Conservation (phyloP, 2,888 invertebrate genomes). For the Byasa hedistus region DNA sequence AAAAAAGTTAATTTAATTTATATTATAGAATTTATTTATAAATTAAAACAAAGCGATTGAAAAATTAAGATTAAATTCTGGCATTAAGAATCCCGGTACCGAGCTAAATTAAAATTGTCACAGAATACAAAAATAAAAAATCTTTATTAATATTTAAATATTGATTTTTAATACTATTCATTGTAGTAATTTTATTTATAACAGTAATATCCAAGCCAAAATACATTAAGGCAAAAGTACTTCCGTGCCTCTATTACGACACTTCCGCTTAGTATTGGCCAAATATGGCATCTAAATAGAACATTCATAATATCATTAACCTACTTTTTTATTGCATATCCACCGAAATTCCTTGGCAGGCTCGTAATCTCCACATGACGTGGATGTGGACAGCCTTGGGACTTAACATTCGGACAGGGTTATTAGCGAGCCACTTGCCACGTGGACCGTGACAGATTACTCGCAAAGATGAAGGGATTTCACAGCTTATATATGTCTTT, state of each 20-base stretch:
- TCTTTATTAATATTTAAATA: too few species aligned
- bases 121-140: too few species aligned
- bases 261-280: slow-evolving; percentile 12
- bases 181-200: neutral
- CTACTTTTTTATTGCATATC: slow-evolving; percentile 27
- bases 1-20: too few species aligned
- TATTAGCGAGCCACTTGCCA: slow-evolving; percentile 20
- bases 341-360: slow-evolving; percentile 26
- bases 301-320: slow-evolving; percentile 29
- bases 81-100: too few species aligned
- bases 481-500: slow-evolving; percentile 6
- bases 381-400: slow-evolving; percentile 21
- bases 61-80: too few species aligned
- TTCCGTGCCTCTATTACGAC: slow-evolving; percentile 11
- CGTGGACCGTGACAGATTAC: slow-evolving; percentile 18
- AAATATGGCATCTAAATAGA: slow-evolving; percentile 3
- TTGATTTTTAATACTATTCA: neutral
- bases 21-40: too few species aligned
- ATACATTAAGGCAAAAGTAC: slow-evolving; percentile 16
- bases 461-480: slow-evolving; percentile 9
- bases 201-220: neutral
- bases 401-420: slow-evolving; percentile 25
- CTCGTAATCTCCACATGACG: slow-evolving; percentile 28
- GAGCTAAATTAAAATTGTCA: too few species aligned
- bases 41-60: too few species aligned